phyloP scores from a whole-genome alignment of 1,140 invertebrate species.

The Drosophila saltans region DNA sequence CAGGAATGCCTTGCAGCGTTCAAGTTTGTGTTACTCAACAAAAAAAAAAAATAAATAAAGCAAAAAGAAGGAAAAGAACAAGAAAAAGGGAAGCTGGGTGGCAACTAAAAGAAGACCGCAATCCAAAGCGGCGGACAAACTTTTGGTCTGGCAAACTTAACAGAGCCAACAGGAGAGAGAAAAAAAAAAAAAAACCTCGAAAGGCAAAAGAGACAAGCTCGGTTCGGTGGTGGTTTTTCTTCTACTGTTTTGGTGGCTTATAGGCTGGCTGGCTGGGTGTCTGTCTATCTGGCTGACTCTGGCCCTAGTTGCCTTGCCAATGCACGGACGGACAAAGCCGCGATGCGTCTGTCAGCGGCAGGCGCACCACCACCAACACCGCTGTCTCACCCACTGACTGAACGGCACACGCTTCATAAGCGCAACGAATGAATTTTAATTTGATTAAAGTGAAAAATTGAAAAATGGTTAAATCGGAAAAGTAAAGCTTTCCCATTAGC shows the following conservation, averaged over 20 bases:
- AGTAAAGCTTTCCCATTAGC: conserved; percentile 42
- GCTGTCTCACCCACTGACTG: not conserved
- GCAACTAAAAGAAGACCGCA: conserved; percentile 48
- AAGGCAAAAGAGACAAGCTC: conserved; percentile 39
- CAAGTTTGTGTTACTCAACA: conserved; percentile 22
- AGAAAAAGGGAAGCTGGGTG: not conserved
- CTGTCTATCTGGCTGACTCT: too few relatives aligned
- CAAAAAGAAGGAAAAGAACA: not conserved
- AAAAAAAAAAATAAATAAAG: not conserved
- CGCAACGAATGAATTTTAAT: conserved; percentile 82
- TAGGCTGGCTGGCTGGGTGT: not conserved
- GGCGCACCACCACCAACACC: not conserved
- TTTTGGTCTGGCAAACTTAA: conserved; percentile 64
- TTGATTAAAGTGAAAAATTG: conserved; percentile 82
- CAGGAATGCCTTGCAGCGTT: conserved; percentile 66
- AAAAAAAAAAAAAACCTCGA: conserved; percentile 6
- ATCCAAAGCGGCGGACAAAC: conserved; percentile 67
- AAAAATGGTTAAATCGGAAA: conserved; percentile 46
- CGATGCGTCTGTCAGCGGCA: conserved; percentile 34
- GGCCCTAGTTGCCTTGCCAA: conserved; percentile 50
- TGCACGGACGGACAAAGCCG: conserved; percentile 44
- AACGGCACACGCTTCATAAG: conserved; percentile 73
- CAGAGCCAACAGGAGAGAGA: conserved; percentile 16
- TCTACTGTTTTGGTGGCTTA: not conserved
- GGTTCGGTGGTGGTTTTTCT: conserved; percentile 22